Conservation (phyloP, 2,113 vertebrate species). For the Channa argus region DNA sequence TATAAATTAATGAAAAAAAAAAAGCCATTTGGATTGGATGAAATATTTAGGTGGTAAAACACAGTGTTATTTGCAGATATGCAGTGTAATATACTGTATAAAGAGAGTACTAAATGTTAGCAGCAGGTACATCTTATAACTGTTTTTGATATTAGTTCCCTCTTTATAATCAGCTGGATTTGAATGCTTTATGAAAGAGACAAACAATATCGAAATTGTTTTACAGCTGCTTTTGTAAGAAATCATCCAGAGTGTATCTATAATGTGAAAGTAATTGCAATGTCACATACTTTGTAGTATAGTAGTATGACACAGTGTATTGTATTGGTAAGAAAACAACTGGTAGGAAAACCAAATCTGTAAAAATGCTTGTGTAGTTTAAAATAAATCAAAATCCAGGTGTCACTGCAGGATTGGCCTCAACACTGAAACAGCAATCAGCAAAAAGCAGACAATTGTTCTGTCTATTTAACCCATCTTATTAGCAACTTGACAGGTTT, state of each 20-base stretch:
- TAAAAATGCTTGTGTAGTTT: too few species aligned
- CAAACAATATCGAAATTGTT: too few species aligned
- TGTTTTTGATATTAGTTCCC: background rate
- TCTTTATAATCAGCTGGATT: background rate
- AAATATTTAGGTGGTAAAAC: background rate
- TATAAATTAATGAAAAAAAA: background rate
- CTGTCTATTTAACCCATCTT: background rate
- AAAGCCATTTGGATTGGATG: background rate
- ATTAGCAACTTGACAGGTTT: background rate
- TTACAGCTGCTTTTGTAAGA: background rate
- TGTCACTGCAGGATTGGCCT: too few species aligned
- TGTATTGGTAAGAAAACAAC: too few species aligned
- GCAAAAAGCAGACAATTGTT: too few species aligned
- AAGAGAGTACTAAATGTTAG: background rate
- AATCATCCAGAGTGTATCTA: background rate
- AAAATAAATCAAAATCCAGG: too few species aligned
- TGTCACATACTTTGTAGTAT: too few species aligned
- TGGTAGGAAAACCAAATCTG: too few species aligned
- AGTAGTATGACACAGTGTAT: too few species aligned
- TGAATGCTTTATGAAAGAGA: background rate
- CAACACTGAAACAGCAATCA: too few species aligned
- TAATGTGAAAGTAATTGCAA: background rate
- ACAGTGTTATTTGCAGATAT: background rate
- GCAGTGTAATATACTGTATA: background rate
- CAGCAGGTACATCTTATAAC: background rate